A percentile compares a stretch with the other conserved stretches of the same genome.
Conservation (phyloP, 2,113 vertebrate genomes). For the Laticauda laticaudata region DNA sequence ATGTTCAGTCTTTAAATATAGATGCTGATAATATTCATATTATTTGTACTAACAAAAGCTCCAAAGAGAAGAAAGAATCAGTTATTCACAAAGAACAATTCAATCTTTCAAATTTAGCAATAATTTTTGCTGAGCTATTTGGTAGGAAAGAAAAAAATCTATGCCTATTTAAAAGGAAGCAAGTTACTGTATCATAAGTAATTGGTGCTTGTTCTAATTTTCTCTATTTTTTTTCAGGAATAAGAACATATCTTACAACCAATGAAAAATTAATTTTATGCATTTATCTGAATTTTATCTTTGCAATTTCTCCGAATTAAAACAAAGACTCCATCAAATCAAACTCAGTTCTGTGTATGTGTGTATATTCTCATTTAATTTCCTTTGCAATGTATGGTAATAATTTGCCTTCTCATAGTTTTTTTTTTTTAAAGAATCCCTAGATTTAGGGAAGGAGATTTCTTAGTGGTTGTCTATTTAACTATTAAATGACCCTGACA, state of each 20-base stretch:
- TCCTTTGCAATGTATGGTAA: not conserved
- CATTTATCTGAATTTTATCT: not conserved
- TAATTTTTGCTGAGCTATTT: constrained; percentile 14
- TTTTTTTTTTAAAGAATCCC: not conserved
- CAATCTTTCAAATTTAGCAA: not conserved
- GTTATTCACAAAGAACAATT: constrained; percentile 22
- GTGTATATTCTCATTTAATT: not conserved
- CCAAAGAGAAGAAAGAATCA: constrained; percentile 33
- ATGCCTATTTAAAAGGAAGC: not conserved
- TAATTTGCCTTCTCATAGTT: not conserved
- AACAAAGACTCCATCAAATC: not conserved
- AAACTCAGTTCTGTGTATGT: not conserved
- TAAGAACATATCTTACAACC: not conserved
- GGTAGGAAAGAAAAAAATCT: not conserved
- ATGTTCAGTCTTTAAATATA: constrained; percentile 54
- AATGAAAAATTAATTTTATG: not conserved
- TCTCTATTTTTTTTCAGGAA: not conserved
- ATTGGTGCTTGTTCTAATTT: not conserved
- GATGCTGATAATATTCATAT: constrained; percentile 43
- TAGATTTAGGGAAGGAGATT: not conserved
- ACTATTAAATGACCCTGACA: not conserved
- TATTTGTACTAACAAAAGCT: not conserved
- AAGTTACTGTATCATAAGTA: not conserved
- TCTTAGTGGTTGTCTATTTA: not conserved
- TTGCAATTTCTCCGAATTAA: not conserved